Conservation (phyloP, 2,888 invertebrate species). For the Dryocosmus kuriphilus region DNA sequence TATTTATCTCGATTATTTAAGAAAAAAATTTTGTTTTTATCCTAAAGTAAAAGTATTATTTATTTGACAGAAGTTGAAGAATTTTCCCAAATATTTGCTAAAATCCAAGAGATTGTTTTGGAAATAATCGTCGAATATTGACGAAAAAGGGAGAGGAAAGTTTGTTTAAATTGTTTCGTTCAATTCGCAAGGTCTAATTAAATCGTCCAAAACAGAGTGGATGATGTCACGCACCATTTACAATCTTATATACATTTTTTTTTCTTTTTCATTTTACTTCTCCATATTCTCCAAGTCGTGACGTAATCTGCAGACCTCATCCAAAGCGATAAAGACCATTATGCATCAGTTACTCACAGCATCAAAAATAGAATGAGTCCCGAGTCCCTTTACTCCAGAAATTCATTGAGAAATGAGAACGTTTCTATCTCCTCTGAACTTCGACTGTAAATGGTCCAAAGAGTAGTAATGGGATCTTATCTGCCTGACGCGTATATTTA, state of each 20-base stretch:
- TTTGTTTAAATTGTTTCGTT: neutral
- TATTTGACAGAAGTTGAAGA: neutral
- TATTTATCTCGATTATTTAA: too few relatives aligned
- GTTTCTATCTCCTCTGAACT: neutral
- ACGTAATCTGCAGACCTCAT: slow-evolving; percentile 13
- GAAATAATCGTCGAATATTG: neutral
- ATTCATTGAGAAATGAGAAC: neutral
- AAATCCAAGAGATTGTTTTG: neutral
- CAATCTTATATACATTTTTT: slow-evolving; percentile 26
- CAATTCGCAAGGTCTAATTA: neutral
- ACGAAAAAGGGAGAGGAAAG: neutral
- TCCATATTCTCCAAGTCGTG: slow-evolving; percentile 7
- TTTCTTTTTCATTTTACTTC: neutral
- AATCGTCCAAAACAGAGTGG: slow-evolving; percentile 2
- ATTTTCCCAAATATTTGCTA: neutral
- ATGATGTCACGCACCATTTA: slow-evolving; percentile 34
- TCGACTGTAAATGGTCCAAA: neutral
- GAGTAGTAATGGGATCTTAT: too few relatives aligned
- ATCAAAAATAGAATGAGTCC: slow-evolving; percentile 35
- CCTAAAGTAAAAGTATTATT: too few relatives aligned
- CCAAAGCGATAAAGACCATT: slow-evolving; percentile 28
- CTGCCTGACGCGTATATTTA: too few relatives aligned
- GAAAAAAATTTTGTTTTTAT: too few relatives aligned
- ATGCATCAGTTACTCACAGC: slow-evolving; percentile 27
- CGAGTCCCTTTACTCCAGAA: slow-evolving; percentile 6